Conservation (phyloP, 2,888 invertebrate genomes). For the Anoncus sp. region DNA sequence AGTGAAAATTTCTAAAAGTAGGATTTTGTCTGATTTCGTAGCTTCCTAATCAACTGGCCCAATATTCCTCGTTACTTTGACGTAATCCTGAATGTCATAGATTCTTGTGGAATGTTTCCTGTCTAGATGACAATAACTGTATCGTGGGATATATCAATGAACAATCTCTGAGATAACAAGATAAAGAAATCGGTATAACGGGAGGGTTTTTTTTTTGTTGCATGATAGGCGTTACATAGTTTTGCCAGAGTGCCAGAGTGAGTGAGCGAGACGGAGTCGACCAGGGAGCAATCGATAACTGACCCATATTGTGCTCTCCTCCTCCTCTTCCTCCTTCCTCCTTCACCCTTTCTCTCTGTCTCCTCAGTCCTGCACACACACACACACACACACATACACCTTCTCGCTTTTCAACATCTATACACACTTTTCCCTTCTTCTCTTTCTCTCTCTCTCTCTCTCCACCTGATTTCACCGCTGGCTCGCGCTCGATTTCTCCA, state of each 20-base stretch:
- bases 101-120: neutral
- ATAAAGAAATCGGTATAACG: slow-evolving; percentile 70
- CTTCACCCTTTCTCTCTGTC: slow-evolving; percentile 54
- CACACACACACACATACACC: slow-evolving; percentile 27
- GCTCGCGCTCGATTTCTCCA: slow-evolving; percentile 59
- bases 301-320: slow-evolving; percentile 79
- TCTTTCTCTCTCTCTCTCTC: slow-evolving; percentile 8
- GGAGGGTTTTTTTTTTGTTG: slow-evolving; percentile 71
- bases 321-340: slow-evolving; percentile 45
- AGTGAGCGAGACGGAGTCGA: slow-evolving; percentile 70
- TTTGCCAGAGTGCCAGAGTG: slow-evolving; percentile 44
- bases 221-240: slow-evolving; percentile 78
- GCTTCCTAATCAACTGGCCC: neutral
- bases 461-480: slow-evolving; percentile 57
- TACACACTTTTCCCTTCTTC: slow-evolving; percentile 10
- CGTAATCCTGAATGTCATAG: neutral
- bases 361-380: slow-evolving; percentile 41
- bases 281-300: slow-evolving; percentile 80
- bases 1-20: no score
- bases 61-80: neutral
- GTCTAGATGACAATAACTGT: neutral
- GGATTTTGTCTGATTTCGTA: no score
- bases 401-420: slow-evolving; percentile 12
- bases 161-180: slow-evolving; percentile 79
- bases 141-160: slow-evolving; percentile 4